Evolutionary conservation across 2,797 vertebrate species (phyloP).

Genomic region (Echiichthys vipera): DNA sequence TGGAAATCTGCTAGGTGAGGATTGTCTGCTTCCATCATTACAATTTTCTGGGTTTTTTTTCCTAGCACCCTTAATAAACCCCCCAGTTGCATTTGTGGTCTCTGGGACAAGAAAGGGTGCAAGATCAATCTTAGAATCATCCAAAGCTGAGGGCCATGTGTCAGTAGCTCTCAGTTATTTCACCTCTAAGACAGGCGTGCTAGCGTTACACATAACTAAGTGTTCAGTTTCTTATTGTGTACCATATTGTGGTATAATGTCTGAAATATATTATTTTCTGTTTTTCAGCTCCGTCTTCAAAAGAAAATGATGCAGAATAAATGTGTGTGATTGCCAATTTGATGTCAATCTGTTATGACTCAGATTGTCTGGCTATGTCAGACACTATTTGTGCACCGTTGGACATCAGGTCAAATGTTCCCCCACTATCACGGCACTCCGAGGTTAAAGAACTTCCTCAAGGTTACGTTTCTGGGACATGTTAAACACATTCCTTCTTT

Average conservation of each 20-base stretch:
- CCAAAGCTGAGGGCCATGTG: constrained; percentile 75
- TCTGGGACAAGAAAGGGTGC: constrained; percentile 81
- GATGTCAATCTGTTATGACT: constrained; percentile 2
- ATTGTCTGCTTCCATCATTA: too few relatives aligned
- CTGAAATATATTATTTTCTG: constrained; percentile 16
- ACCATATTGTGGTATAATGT: background rate
- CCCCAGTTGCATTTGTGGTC: constrained; percentile 65
- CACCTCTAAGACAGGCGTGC: constrained; percentile 75
- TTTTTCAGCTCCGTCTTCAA: constrained; percentile 87
- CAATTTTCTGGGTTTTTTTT: too few relatives aligned
- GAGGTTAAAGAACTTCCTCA: background rate
- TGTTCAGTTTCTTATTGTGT: too few relatives aligned
- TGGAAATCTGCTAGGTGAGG: too few relatives aligned
- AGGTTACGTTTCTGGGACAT: constrained; percentile 9
- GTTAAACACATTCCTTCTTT: constrained; percentile 45
- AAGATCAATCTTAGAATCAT: constrained; percentile 77
- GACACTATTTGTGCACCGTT: constrained; percentile 19
- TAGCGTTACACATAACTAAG: background rate
- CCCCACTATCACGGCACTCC: background rate
- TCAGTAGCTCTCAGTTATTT: constrained; percentile 78
- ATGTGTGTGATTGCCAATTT: background rate
- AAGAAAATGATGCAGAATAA: constrained; percentile 94
- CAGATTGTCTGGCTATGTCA: background rate
- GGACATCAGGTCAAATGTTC: background rate
- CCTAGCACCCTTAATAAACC: constrained; percentile 83